phyloP scores from a whole-genome alignment of 2,113 vertebrate species.

The Eurypyga helias region DNA sequence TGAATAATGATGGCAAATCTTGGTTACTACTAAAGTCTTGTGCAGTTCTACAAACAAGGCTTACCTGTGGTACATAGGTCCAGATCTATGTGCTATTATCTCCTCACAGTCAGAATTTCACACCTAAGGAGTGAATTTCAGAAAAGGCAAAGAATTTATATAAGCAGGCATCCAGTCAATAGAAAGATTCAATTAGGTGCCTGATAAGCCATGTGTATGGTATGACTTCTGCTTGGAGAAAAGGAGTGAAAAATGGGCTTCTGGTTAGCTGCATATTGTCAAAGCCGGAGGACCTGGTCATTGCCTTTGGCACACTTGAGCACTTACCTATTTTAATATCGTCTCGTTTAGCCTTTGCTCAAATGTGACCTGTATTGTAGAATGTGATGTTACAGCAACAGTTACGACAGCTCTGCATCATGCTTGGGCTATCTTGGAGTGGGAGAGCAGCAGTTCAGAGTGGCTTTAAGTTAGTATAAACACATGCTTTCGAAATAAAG shows the following conservation, averaged over 20 bases:
- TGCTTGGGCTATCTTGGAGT: background rate
- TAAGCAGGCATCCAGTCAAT: background rate
- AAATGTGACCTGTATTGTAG: background rate
- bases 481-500: background rate
- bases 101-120: background rate
- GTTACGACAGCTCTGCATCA: background rate
- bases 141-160: background rate
- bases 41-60: background rate
- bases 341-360: background rate
- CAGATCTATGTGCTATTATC: background rate
- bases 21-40: background rate
- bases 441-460: background rate
- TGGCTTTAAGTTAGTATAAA: background rate
- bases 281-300: background rate
- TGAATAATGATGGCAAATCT: background rate
- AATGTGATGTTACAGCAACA: background rate
- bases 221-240: background rate
- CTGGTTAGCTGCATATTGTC: background rate
- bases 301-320: background rate
- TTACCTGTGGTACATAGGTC: background rate
- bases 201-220: background rate
- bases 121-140: background rate
- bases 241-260: background rate
- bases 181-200: background rate
- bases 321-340: background rate